Evolutionary conservation across 2,797 vertebrate genomes (phyloP).

Genomic region (Brotula barbata): DNA sequence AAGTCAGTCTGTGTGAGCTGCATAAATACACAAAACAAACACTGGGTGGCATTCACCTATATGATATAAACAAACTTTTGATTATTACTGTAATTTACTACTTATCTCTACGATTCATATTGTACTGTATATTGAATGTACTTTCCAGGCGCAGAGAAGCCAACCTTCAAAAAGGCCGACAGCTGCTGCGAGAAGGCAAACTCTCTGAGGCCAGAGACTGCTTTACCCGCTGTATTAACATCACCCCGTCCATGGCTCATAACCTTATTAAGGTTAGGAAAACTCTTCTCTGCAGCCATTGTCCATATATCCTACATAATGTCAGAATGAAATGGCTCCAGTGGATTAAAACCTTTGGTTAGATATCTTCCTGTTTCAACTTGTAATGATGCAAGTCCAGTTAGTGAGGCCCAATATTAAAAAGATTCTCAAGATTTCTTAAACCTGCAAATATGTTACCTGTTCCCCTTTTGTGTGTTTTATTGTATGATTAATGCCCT

Average conservation of each 20-base stretch:
- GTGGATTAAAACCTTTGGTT: too few species aligned
- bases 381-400: too few species aligned
- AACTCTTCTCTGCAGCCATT: background rate
- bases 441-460: background rate
- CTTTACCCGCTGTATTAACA: slow-evolving; percentile 88
- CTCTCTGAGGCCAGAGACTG: slow-evolving; percentile 91
- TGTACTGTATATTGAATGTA: background rate
- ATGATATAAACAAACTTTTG: too few species aligned
- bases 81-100: too few species aligned
- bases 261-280: slow-evolving; percentile 90
- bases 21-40: too few species aligned
- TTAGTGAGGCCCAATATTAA: too few species aligned
- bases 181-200: slow-evolving; percentile 91
- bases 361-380: background rate
- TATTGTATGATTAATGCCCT: too few species aligned
- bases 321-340: too few species aligned
- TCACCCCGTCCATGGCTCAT: slow-evolving; percentile 93
- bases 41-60: too few species aligned
- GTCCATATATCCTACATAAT: background rate
- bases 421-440: background rate
- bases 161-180: slow-evolving; percentile 89
- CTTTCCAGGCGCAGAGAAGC: slow-evolving; percentile 84
- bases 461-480: background rate
- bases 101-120: too few species aligned
- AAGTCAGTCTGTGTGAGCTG: too few species aligned